Conservation (phyloP, 2,797 vertebrate species). For the Danio tinwini region DNA sequence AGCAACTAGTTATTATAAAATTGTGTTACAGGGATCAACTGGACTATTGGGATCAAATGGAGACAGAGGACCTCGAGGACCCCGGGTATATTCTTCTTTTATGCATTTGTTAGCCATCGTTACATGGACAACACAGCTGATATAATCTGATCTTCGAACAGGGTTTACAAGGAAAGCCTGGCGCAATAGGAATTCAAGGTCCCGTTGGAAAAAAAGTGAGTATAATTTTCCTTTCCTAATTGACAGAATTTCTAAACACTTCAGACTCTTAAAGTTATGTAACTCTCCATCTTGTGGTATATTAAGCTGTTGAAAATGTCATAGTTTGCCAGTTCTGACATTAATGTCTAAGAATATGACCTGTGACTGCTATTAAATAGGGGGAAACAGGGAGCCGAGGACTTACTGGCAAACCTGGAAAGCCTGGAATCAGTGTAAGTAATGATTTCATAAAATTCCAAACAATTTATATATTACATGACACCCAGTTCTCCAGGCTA, state of each 20-base stretch:
- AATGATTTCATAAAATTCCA: conserved; percentile 8
- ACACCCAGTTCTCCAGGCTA: conserved; percentile 17
- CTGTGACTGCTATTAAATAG: conserved; percentile 57
- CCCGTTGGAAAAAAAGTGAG: conserved; percentile 76
- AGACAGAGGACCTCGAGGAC: conserved; percentile 66
- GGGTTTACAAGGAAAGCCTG: conserved; percentile 75
- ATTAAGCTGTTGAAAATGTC: conserved; percentile 21
- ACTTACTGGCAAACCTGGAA: conserved; percentile 69
- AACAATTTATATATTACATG: not conserved
- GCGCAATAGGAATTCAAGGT: conserved; percentile 75
- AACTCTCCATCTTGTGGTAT: conserved; percentile 14
- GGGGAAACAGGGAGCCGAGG: conserved; percentile 73
- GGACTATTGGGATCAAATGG: conserved; percentile 71
- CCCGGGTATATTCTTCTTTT: conserved; percentile 38
- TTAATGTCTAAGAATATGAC: conserved; percentile 22
- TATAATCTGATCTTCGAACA: conserved; percentile 49
- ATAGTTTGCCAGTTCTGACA: conserved; percentile 25
- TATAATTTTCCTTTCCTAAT: conserved; percentile 36
- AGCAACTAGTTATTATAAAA: not conserved
- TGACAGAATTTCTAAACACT: conserved; percentile 18
- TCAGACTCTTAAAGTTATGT: not conserved
- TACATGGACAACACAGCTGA: not conserved
- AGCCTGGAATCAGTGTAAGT: conserved; percentile 71
- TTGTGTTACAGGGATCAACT: conserved; percentile 67
- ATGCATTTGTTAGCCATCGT: not conserved